These are phyloP conservation scores for Harpagoxenus sublaevis DNA, from an alignment of 2,888 invertebrate species.

Conservation along the genomic window DNA sequence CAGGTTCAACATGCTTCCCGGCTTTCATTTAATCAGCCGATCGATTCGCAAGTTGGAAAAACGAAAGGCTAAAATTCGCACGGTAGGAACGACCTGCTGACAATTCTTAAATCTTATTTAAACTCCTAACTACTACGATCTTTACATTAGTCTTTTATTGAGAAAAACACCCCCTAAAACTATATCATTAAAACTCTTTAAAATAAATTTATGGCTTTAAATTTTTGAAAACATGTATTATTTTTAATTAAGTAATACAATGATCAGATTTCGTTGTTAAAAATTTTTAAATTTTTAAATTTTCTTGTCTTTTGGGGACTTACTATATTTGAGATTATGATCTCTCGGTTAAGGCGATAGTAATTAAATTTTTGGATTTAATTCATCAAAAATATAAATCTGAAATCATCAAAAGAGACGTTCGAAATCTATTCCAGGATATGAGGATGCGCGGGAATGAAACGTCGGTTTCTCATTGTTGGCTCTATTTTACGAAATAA, in stretches of 20 bases:
- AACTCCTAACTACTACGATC: not conserved
- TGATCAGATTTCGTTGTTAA: not conserved
- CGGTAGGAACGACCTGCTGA: constrained; percentile 38
- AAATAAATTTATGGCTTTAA: not conserved
- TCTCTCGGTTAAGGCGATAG: not conserved
- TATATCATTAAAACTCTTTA: not conserved
- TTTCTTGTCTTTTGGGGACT: not conserved
- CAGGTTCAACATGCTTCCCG: constrained; percentile 46
- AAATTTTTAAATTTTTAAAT: too few relatives aligned
- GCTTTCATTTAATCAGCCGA: constrained; percentile 48
- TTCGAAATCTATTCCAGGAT: not conserved
- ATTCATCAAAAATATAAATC: not conserved
- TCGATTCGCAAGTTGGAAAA: constrained; percentile 43
- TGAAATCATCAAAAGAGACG: not conserved
- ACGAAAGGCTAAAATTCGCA: constrained; percentile 43
- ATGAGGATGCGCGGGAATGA: not conserved
- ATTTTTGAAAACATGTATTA: not conserved
- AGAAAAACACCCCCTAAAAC: not conserved
- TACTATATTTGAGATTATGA: not conserved
- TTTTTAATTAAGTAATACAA: not conserved
- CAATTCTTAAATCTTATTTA: not conserved
- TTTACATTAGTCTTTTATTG: not conserved
- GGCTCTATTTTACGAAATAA: constrained; percentile 16
- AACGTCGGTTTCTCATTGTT: not conserved
- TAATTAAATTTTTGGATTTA: not conserved